Conservation (phyloP, 2,797 vertebrate genomes). For the Jordanella pulchra region DNA sequence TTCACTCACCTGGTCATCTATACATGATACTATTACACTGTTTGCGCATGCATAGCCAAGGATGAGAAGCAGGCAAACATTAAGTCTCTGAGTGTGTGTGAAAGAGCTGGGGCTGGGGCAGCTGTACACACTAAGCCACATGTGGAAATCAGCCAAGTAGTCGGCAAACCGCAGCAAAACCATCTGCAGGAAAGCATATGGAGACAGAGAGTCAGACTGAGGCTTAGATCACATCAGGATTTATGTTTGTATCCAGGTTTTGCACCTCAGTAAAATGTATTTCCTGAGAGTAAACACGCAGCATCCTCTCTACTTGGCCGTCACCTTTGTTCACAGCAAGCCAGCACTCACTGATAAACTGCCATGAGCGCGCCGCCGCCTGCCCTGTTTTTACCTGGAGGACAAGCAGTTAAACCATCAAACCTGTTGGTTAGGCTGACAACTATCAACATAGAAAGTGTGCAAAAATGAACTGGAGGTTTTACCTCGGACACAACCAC, state of each 20-base stretch:
- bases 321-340: constrained; percentile 75
- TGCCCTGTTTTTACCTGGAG: constrained; percentile 52
- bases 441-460: background rate
- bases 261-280: constrained; percentile 78
- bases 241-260: background rate
- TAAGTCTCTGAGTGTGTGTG: constrained; percentile 74
- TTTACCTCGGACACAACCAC: constrained; percentile 80
- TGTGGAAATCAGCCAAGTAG: constrained; percentile 80
- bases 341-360: constrained; percentile 84
- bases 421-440: background rate
- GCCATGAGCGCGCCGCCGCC: constrained; percentile 60
- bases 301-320: constrained; percentile 77
- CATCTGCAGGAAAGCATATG: constrained; percentile 65
- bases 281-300: constrained; percentile 60
- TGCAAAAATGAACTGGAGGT: background rate
- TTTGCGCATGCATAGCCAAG: constrained; percentile 71
- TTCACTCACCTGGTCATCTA: constrained; percentile 70
- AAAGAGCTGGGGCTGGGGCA: constrained; percentile 68
- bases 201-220: background rate
- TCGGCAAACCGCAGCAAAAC: constrained; percentile 73
- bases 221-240: background rate
- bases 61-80: constrained; percentile 75
- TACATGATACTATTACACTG: constrained; percentile 60
- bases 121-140: constrained; percentile 79
- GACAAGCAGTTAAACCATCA: background rate